Base-by-base conservation (phyloP, 2,888 invertebrate genomes). In the Anoncus sp. region DNA sequence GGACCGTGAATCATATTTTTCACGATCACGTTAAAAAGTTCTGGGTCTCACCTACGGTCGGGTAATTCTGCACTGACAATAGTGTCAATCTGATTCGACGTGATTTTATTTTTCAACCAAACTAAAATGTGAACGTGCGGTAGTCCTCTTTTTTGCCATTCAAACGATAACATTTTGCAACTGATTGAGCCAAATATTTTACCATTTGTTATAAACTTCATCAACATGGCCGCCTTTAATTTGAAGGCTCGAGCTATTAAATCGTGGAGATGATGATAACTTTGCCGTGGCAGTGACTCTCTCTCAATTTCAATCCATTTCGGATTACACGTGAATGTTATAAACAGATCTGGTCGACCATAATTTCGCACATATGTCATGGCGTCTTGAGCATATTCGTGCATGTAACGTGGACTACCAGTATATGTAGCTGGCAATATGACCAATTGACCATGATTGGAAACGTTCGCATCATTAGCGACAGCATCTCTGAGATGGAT, bases 1-100 rank as follows among this genome's bases (percentile, higher is more conserved):
- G 89, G 87, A 49, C 89, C 87, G 82, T 91, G 87, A 59, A 89
- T 84, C 87, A 91, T 89, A 51, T 85, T 69, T 59, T 80, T 84
- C 2, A 31, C 80, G 0, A 92, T 84, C 40, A 88, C 81, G 10
- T 85, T 77, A 78, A 81, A 75, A n/a, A 89, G 60, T 16, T 66
- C 63, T 12, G 75, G 83, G 79, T 86, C 79, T 20, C 22, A 22
- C n/a, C 69, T n/a, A 12, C 81, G 80, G 82, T 89, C 81, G 31
- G 90, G 85, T 20, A 82, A 72, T 75, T 82, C 72, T 0, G 79
- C 77, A 9, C 12, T 49, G 24, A 83, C 82, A 2, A 81, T n/a
- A 16, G 47, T 22, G 67, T 84, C 84, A 18, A 85, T 81, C 60
- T 81, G 31, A 24, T 76, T 35, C 35, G 72, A 49, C 16, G 4